Evolutionary conservation across 1,140 invertebrate species (phyloP), one percentile per base, ranked within the genome.

Genomic region (Drosophila nikananu): DNA sequence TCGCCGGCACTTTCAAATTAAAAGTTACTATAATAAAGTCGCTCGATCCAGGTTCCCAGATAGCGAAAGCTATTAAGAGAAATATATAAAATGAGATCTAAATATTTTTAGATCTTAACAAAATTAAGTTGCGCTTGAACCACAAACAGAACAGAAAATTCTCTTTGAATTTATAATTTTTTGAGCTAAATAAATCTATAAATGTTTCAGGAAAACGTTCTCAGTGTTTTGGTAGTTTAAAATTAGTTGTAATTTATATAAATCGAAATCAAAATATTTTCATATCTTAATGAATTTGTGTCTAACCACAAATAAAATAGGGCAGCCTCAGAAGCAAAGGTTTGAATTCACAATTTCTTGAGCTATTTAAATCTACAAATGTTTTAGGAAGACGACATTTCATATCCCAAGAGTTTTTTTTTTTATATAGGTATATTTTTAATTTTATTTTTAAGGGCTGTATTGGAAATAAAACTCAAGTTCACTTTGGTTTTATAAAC

Each of bases 1-100:
- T 35, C 39, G 25, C 23, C 32, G 30, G 23, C 44, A 73, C 27
- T 72, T 72, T 73, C 30, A 73, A 73, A 73, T 52, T 52, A 52
- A 61, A 52, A 52, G 10, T 35, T 25, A 37, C 30, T 19, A 52
- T 72, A 73, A 52, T 72, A 73, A 60, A 73, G 68, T 73, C 46
- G 27, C 54, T 51, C 70, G 54, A 73, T 73, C 37, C 23, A n/a
- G 15, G 44, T 23, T 3, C 8, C 12, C 15, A 37, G 51, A 46
- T 42, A 52, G 25, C 49, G 48, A 48, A 35, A 70, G 62, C 8
- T 13, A 13, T 54, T 51, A 65, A 39, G 12, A 10, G 9, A n/a
- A 51, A 66, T 17, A 66, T 49, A 25, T 35, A 52, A 67, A 71
- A 44, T 15, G 12, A 25, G 35, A 57, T 23, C 52, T 17, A 37